These are phyloP conservation scores for Tiliacea aurago DNA, from an alignment of 2,888 invertebrate genomes.

Conservation along the genomic window DNA sequence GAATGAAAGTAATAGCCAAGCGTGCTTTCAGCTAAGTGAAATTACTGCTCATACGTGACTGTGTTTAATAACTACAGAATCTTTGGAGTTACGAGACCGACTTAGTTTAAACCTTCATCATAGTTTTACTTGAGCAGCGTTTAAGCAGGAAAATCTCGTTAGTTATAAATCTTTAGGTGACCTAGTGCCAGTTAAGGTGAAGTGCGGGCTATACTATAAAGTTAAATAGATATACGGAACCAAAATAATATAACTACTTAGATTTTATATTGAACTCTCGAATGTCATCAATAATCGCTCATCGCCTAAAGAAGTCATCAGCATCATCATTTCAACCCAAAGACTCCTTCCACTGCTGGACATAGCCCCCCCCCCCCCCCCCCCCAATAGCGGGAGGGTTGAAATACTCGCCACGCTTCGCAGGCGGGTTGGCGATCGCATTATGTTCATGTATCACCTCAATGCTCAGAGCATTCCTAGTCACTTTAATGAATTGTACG, in stretches of 20 bases:
- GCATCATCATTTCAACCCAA: no score
- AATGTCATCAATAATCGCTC: no score
- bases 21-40: not conserved
- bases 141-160: not conserved
- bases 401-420: no score
- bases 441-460: no score
- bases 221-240: not conserved
- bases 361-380: no score
- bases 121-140: not conserved
- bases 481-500: no score
- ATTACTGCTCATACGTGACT: conserved; percentile 13
- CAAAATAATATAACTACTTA: not conserved
- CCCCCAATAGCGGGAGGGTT: no score
- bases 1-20: conserved; percentile 1
- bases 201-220: not conserved
- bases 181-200: not conserved
- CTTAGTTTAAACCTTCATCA: conserved; percentile 1
- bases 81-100: not conserved
- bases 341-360: no score
- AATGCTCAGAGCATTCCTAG: no score
- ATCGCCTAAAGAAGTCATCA: no score
- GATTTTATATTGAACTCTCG: not conserved
- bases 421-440: no score
- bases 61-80: conserved; percentile 13
- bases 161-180: not conserved